These are phyloP conservation scores for Murina feae DNA, from an alignment of 2,113 vertebrate species.

Conservation along the genomic window DNA sequence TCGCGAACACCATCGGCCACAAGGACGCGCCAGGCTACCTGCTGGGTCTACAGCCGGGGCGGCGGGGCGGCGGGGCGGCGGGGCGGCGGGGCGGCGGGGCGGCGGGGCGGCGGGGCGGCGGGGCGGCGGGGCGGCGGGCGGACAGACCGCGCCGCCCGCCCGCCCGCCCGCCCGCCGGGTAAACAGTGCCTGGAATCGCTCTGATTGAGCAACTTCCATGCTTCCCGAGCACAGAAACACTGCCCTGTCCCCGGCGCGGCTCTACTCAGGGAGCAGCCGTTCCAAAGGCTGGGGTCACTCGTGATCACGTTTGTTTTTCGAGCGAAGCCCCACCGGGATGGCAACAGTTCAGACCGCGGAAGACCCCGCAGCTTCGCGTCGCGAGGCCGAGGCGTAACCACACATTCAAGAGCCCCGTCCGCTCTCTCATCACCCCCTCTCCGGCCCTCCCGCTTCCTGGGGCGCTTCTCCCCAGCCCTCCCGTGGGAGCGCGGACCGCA, in stretches of 20 bases:
- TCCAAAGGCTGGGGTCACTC: not conserved
- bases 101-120: too few relatives aligned
- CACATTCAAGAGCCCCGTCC: rapidly evolving
- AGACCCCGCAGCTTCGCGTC: not conserved
- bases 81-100: too few relatives aligned
- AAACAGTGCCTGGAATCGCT: not conserved
- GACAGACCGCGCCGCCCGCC: too few relatives aligned
- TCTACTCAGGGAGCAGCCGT: not conserved
- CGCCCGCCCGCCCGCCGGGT: not conserved
- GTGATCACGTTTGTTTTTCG: not conserved
- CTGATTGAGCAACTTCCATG: not conserved
- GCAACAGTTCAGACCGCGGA: not conserved
- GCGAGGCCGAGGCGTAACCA: not conserved
- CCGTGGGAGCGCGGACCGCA: not conserved
- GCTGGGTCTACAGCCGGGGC: too few relatives aligned
- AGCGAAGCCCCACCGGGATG: not conserved
- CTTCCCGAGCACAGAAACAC: not conserved
- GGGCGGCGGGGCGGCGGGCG: too few relatives aligned
- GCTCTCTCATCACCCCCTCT: not conserved
- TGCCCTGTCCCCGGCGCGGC: not conserved
- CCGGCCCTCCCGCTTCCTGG: not conserved
- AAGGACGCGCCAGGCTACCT: not conserved
- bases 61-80: too few relatives aligned
- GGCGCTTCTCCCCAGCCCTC: not conserved
- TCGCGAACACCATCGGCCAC: too few relatives aligned